Conservation (phyloP, 2,113 vertebrate species). For the Takifugu flavidus region DNA sequence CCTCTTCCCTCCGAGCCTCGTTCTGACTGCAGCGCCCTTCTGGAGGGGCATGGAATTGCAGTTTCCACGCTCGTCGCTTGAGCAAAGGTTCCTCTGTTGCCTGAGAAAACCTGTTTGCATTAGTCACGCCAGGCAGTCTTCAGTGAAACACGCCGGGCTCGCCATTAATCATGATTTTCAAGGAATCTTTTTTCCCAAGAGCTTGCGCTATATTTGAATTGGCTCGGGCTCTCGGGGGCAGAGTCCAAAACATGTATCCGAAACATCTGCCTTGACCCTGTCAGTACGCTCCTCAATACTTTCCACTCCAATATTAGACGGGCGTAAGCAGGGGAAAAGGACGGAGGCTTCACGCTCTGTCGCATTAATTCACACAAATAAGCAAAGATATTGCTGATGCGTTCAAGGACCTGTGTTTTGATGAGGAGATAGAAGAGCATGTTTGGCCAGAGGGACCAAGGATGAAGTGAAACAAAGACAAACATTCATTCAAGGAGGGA, state of each 20-base stretch:
- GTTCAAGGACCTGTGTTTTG: too few species aligned
- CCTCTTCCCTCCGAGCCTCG: neutral
- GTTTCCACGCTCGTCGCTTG: constrained; percentile 33
- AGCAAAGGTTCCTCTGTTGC: constrained; percentile 56
- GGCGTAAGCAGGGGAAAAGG: constrained; percentile 27
- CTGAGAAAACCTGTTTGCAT: constrained; percentile 59
- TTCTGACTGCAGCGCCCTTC: neutral
- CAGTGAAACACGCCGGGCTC: constrained; percentile 40
- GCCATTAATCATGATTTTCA: constrained; percentile 64
- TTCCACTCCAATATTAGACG: constrained; percentile 37
- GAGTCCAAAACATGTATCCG: constrained; percentile 56
- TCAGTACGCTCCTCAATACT: constrained; percentile 21
- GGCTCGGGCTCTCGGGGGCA: constrained; percentile 43
- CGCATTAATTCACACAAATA: constrained; percentile 4
- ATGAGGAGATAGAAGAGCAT: too few species aligned
- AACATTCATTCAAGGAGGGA: too few species aligned
- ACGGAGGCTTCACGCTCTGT: constrained; percentile 11
- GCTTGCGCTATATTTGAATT: constrained; percentile 71
- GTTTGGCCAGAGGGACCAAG: too few species aligned
- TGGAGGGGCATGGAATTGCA: neutral
- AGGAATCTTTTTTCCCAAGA: constrained; percentile 60
- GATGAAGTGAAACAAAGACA: too few species aligned
- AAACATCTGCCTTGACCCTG: constrained; percentile 53
- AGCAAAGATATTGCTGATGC: too few species aligned
- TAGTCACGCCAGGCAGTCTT: constrained; percentile 47